phyloP scores from a whole-genome alignment of 2,113 vertebrate genomes.

The Sitta europaea region DNA sequence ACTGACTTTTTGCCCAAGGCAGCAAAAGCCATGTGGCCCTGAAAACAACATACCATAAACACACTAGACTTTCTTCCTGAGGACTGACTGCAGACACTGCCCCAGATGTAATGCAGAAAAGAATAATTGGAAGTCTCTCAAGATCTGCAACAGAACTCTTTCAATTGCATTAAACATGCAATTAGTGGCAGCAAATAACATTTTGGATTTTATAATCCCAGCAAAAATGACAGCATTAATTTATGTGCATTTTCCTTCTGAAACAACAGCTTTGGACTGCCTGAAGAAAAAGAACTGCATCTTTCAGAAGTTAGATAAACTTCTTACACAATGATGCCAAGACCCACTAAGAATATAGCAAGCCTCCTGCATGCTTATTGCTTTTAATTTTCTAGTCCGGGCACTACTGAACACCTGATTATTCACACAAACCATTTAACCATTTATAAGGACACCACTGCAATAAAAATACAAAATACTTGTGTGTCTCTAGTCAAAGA shows the following conservation, averaged over 20 bases:
- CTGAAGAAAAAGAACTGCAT: neutral
- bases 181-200: neutral
- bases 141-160: neutral
- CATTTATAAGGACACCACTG: neutral
- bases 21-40: neutral
- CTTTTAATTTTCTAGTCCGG: neutral
- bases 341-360: neutral
- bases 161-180: neutral
- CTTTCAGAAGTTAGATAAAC: neutral
- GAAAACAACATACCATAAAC: neutral
- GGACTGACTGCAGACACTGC: neutral
- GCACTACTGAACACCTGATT: neutral
- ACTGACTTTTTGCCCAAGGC: neutral
- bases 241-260: neutral
- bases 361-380: neutral
- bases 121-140: neutral
- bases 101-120: neutral
- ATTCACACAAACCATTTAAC: neutral
- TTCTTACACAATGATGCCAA: neutral
- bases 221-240: neutral
- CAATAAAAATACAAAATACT: neutral
- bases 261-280: neutral
- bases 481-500: neutral
- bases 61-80: neutral
- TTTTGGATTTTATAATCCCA: neutral